Conservation (phyloP, 2,888 invertebrate genomes). For the Nomada lathburiana region DNA sequence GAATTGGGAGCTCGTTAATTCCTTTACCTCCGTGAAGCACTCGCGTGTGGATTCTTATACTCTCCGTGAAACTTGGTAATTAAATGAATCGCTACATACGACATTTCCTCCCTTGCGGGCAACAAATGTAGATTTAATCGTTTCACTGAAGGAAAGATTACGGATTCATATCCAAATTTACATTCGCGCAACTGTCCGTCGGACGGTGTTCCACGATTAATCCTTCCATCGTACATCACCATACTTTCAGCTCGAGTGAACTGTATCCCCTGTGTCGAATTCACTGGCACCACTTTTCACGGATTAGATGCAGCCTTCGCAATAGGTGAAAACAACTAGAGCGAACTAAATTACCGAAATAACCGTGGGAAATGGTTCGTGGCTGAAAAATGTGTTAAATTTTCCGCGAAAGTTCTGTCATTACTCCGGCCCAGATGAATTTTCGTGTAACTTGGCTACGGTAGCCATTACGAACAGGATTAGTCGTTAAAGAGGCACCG, state of each 20-base stretch:
- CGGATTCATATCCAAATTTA: no score
- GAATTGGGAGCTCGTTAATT: no score
- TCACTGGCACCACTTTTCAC: not conserved
- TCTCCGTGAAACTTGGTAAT: no score
- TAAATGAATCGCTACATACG: not conserved
- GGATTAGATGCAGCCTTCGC: not conserved
- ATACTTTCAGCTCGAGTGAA: not conserved
- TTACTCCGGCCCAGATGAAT: conserved; percentile 8
- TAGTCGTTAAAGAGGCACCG: conserved; percentile 78
- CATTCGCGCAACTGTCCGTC: not conserved
- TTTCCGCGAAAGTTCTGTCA: conserved; percentile 31
- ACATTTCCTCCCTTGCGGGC: not conserved
- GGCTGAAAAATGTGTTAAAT: conserved; percentile 21
- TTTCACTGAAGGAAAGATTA: not conserved
- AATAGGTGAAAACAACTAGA: not conserved
- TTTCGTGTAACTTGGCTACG: conserved; percentile 47
- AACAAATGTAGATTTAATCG: not conserved
- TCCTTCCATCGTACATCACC: not conserved
- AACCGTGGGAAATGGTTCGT: conserved; percentile 14
- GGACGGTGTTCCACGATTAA: not conserved
- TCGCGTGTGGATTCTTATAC: no score
- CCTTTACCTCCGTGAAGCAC: no score
- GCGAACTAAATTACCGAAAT: not conserved
- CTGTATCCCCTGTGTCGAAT: not conserved
- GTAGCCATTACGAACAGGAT: conserved; percentile 79